A percentile compares a stretch with the other conserved stretches of the same genome.
Conservation (phyloP, 2,797 vertebrate species). For the Cynodonichthys magdalenae region DNA sequence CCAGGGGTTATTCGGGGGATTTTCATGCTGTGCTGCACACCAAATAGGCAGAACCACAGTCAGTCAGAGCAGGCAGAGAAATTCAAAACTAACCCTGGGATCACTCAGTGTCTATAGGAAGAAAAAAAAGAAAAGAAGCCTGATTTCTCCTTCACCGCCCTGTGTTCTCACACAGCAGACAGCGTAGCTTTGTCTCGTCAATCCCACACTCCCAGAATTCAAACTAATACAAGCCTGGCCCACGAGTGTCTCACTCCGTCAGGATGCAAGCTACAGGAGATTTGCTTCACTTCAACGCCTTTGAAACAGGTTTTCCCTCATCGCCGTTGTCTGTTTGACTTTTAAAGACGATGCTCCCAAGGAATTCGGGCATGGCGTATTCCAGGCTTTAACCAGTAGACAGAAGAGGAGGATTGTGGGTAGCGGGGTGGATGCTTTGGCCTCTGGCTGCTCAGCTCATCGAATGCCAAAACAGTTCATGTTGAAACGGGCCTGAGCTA, state of each 20-base stretch:
- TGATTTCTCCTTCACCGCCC: constrained; percentile 49
- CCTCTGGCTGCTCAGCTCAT: constrained; percentile 37
- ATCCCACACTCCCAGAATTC: constrained; percentile 66
- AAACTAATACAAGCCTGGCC: constrained; percentile 59
- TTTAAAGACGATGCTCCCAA: constrained; percentile 56
- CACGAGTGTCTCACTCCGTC: constrained; percentile 57
- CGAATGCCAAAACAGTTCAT: constrained; percentile 30
- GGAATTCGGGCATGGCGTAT: constrained; percentile 33
- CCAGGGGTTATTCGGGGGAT: constrained; percentile 61
- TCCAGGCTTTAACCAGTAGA: constrained; percentile 28
- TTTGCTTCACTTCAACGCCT: constrained; percentile 68
- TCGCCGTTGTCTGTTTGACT: constrained; percentile 66
- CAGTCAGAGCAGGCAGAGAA: constrained; percentile 63
- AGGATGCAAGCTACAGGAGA: constrained; percentile 64
- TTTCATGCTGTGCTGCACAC: constrained; percentile 74
- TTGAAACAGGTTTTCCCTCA: constrained; percentile 67
- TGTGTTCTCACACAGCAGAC: constrained; percentile 60
- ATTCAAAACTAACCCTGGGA: constrained; percentile 67
- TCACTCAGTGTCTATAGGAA: constrained; percentile 58
- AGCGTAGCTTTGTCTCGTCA: constrained; percentile 60
- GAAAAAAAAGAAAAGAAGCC: constrained; percentile 23
- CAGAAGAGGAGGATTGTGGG: constrained; percentile 27
- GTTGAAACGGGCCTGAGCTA: constrained; percentile 40
- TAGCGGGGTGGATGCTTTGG: background rate
- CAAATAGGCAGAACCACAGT: constrained; percentile 72